A percentile compares a stretch with the other conserved stretches of the same genome.
Conservation (phyloP, 1,140 invertebrate species). For the Ditylenchus dipsaci region DNA sequence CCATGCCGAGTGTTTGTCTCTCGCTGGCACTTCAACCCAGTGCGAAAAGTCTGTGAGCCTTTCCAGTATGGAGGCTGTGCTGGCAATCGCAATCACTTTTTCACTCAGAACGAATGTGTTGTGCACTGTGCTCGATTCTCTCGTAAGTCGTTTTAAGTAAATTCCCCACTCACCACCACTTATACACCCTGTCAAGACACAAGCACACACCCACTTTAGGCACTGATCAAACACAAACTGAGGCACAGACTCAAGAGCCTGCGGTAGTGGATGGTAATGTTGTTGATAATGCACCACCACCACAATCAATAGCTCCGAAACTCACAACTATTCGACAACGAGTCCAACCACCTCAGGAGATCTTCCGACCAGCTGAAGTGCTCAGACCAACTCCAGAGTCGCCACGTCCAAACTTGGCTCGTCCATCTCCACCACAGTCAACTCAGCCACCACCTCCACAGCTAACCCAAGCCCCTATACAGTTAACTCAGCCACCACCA, state of each 20-base stretch:
- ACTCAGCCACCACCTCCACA: background rate
- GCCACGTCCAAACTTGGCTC: conserved; percentile 1
- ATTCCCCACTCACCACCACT: conserved; percentile 5
- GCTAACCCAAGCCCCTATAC: background rate
- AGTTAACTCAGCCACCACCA: conserved; percentile 1
- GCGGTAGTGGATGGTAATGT: background rate
- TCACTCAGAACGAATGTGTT: conserved; percentile 53
- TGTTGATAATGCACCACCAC: background rate
- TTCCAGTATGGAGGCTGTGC: conserved; percentile 60
- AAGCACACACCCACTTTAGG: background rate
- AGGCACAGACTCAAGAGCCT: background rate
- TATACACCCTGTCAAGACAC: background rate
- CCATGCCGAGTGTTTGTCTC: conserved; percentile 56
- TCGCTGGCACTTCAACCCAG: conserved; percentile 62
- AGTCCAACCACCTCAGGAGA: background rate
- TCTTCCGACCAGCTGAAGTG: background rate
- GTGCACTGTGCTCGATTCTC: conserved; percentile 55
- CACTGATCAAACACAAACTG: background rate
- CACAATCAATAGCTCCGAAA: background rate
- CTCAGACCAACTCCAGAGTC: background rate
- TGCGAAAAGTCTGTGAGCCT: conserved; percentile 59
- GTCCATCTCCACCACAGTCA: background rate
- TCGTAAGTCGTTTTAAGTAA: conserved; percentile 38
- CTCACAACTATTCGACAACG: background rate
- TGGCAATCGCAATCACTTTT: conserved; percentile 52